Conservation (phyloP, 2,797 vertebrate genomes). For the Lerista edwardsae region DNA sequence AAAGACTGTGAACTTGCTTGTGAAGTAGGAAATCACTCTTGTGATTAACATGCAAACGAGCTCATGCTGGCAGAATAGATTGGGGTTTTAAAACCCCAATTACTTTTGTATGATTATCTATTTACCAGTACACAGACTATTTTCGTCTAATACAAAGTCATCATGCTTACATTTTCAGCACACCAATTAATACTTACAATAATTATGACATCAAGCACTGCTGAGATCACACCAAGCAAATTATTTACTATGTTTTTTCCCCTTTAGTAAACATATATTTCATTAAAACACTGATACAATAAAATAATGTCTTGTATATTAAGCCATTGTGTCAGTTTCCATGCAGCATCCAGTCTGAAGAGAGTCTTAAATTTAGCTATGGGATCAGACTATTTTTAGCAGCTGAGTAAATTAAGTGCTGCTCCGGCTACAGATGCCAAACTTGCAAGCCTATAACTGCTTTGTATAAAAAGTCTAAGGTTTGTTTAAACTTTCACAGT, state of each 20-base stretch:
- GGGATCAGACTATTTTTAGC: conserved; percentile 67
- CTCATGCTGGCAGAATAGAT: conserved; percentile 99
- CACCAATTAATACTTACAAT: conserved; percentile 85
- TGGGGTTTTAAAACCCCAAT: conserved; percentile 99
- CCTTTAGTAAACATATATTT: conserved; percentile 67
- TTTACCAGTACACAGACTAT: conserved; percentile 99
- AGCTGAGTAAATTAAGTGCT: conserved; percentile 61
- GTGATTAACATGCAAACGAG: conserved; percentile 99
- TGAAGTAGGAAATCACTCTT: conserved; percentile 96
- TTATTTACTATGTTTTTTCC: conserved; percentile 58
- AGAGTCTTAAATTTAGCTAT: conserved; percentile 66
- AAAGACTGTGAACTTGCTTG: conserved; percentile 93
- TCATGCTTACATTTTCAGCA: conserved; percentile 83
- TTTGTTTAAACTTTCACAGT: conserved; percentile 71
- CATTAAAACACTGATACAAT: conserved; percentile 67
- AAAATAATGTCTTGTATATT: conserved; percentile 62
- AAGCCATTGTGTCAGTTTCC: conserved; percentile 55
- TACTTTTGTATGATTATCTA: conserved; percentile 99
- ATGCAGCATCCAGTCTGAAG: conserved; percentile 59
- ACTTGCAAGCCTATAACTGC: conserved; percentile 68
- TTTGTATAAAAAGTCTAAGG: conserved; percentile 70
- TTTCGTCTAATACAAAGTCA: conserved; percentile 90
- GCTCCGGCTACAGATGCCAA: conserved; percentile 61
- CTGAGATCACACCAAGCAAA: conserved; percentile 73
- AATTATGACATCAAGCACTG: conserved; percentile 82